phyloP scores from a whole-genome alignment of 2,888 invertebrate species.

The Ophion slaviceki region DNA sequence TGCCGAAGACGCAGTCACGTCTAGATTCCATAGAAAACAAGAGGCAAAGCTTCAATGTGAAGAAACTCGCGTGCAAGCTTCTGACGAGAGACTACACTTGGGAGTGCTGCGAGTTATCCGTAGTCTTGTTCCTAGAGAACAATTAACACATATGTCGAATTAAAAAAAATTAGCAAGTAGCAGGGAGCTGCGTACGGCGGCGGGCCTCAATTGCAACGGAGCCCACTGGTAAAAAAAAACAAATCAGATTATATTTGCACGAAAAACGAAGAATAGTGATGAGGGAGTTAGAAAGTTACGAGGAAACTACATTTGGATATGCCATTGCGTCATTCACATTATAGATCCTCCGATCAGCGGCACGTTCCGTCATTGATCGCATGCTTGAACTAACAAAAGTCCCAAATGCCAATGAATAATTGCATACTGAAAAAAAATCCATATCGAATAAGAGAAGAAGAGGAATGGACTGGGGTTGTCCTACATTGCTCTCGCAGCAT shows the following conservation, averaged over 20 bases:
- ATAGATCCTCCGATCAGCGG: neutral
- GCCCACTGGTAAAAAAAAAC: conserved; percentile 60
- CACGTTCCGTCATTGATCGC: neutral
- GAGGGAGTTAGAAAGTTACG: neutral
- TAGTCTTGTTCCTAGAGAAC: conserved; percentile 4
- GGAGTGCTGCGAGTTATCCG: neutral
- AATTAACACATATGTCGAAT: conserved; percentile 65
- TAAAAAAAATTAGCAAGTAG: conserved; percentile 61
- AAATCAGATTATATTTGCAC: conserved; percentile 4
- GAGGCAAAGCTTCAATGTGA: neutral
- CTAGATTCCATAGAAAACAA: neutral
- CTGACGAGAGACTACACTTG: neutral
- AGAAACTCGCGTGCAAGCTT: neutral
- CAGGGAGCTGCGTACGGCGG: conserved; percentile 59
- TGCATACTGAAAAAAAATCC: conserved; percentile 5
- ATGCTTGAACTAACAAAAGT: neutral
- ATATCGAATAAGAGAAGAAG: conserved; percentile 25
- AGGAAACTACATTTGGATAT: neutral
- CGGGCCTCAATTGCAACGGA: conserved; percentile 62
- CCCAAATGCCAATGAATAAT: neutral
- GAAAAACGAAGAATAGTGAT: conserved; percentile 9
- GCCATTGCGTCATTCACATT: neutral
- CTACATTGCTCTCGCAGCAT: conserved; percentile 19
- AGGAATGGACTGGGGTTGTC: neutral
- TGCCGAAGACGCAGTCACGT: neutral